Conservation (phyloP, 2,113 vertebrate genomes). For the Romanogobio albipinnatus region DNA sequence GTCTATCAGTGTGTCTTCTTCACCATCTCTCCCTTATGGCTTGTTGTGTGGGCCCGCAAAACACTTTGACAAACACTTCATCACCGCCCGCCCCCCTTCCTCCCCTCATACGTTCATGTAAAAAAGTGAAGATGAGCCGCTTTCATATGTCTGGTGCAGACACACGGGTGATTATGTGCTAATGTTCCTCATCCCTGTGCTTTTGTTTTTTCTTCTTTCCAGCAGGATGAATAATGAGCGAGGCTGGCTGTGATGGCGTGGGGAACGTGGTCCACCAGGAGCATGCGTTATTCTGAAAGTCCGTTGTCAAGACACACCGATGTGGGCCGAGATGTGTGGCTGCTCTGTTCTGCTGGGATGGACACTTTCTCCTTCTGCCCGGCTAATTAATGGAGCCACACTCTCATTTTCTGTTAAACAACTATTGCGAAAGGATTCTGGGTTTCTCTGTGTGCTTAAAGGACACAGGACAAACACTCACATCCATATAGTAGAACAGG, state of each 20-base stretch:
- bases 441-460: constrained; percentile 4
- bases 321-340: constrained; percentile 46
- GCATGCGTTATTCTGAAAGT: constrained; percentile 43
- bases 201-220: constrained; percentile 48
- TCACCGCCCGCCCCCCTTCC: constrained; percentile 33
- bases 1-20: constrained; percentile 30
- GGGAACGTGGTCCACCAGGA: constrained; percentile 50
- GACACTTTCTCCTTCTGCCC: constrained; percentile 26
- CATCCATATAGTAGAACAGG: constrained; percentile 12
- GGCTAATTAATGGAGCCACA: constrained; percentile 55
- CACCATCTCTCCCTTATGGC: constrained; percentile 22
- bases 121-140: constrained; percentile 38
- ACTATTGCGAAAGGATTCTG: constrained; percentile 32
- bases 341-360: constrained; percentile 40
- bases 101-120: constrained; percentile 27
- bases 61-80: constrained; percentile 43
- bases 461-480: constrained; percentile 26
- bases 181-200: constrained; percentile 55
- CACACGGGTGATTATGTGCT: constrained; percentile 55
- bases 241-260: constrained; percentile 34
- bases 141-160: constrained; percentile 44
- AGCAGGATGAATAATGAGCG: constrained; percentile 57
- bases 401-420: constrained; percentile 50
- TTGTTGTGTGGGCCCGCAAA: constrained; percentile 25
- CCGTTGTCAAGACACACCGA: constrained; percentile 48